Base-by-base conservation (phyloP, 2,888 invertebrate genomes). In the Crematogaster levior region DNA sequence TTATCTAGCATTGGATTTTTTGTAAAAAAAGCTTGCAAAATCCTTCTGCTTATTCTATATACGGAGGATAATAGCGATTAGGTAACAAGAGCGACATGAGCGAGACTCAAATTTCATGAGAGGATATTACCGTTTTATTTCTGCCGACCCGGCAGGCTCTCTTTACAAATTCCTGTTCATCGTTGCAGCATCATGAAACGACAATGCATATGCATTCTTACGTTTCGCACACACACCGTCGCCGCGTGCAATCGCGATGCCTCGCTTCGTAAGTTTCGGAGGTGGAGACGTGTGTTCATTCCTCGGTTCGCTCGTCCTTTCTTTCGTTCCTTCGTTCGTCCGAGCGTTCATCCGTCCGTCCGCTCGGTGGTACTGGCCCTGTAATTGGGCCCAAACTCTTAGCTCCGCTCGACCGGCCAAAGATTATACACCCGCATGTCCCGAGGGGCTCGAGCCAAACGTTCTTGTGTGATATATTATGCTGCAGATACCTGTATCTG, bases 401-500 rank as follows among this genome's bases (percentile, higher is more conserved):
- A 92, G 93, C 91, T 92, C 91, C 91, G 90, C 92, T 93, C 92
- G 92, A 90, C 92, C 93, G 91, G 92, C 91, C 92, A 93, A 93
- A 94, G 94, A 94, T 94, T 94, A 94, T 94, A 94, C 94, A 94
- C 94, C 94, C 94, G 94, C 93, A 93, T 94, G 94, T 94, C 94
- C 94, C 88, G 93, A 92, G 94, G 94, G 92, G 88, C 90, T 90
- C 88, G 90, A 90, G 89, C 92, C 92, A 89, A 92, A 91, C 91
- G 91, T 90, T 92, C 92, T 91, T 92, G 91, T 93, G 93, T 94
- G 93, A 94, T 94, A 94, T 94, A 94, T 94, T 93, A 92, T 93
- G 91, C 90, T 92, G 91, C 91, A 91, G 93, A 93, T 93, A 93
- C 92, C 92, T 93, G 90, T 93, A 94, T 94, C 94, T 94, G 93